Base-by-base conservation (phyloP, 1,140 invertebrate genomes). In the Drosophila neocordata region DNA sequence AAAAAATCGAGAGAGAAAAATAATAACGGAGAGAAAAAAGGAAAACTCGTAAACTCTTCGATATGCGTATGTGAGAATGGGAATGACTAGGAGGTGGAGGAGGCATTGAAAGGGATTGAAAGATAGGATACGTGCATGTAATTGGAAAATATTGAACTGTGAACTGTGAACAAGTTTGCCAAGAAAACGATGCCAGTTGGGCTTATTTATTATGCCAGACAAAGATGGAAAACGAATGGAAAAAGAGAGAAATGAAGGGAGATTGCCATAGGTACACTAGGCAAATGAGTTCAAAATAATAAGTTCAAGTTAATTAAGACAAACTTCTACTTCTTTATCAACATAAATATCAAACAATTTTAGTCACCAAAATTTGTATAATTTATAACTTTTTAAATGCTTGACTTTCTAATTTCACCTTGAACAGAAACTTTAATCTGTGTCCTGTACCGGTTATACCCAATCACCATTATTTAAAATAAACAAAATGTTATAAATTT, bases 81-180 rank as follows among this genome's bases (percentile, higher is more conserved):
- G 15, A 5, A 37, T 2, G 7, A 13, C 3, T 1, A 5, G 13
- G 1, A 11, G 53, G 53, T 66, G 38, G 58, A 35, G 61, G 63
- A 37, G 71, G 48, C 63, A 74, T 24, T 7, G 1, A 7, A 6
- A 7, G 27, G 5, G 1, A 31, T 31, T 31, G 4, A 6, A 2
- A 24, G 22, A 24, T 58, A 65, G 61, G 58, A 88, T 68, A 65
- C 73, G 75, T 85, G 83, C 68, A 85, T 79, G 79, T 88, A 85
- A 85, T 85, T 85, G 79, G 62, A 85, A 85, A 85, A 78, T 77
- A 88, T 77, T 77, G 73, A 77, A 77, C 73, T 77, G 73, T 88
- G 66, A 66, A 85, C 69, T 48, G 41, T 48, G 41, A 48, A 48
- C 41, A 76, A 76, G 69, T 48, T 60, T 51, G 31, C 65, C 56